Conservation (phyloP, 92 coral and sea anemone species). For the Porites cylindrica region DNA sequence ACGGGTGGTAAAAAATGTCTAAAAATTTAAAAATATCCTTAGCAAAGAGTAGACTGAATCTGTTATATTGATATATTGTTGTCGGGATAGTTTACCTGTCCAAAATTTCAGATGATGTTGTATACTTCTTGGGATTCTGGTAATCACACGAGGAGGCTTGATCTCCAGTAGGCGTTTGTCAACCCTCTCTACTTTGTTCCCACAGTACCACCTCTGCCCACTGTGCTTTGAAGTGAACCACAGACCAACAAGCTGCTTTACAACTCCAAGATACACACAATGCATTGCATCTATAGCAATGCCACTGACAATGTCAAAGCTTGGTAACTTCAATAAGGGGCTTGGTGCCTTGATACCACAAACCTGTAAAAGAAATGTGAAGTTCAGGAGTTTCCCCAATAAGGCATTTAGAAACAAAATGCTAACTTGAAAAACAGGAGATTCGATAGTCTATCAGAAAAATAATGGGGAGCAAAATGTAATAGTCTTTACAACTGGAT, state of each 20-base stretch:
- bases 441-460: too few relatives aligned
- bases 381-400: conserved; percentile 26
- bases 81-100: conserved; percentile 1
- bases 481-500: too few relatives aligned
- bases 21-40: background rate
- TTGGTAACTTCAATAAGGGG: too few relatives aligned
- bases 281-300: too few relatives aligned
- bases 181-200: conserved; percentile 18
- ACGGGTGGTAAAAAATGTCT: background rate
- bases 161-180: conserved; percentile 49
- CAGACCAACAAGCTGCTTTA: conserved; percentile 44
- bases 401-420: conserved; percentile 28
- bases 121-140: background rate
- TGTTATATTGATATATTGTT: conserved; percentile 30
- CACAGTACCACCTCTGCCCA: conserved; percentile 4
- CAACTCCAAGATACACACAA: conserved; percentile 55
- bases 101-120: too few relatives aligned
- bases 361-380: conserved; percentile 19
- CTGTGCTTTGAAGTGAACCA: conserved; percentile 51
- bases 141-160: conserved; percentile 29
- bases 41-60: conserved; percentile 29
- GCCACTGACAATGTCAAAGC: too few relatives aligned
- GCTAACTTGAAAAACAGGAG: background rate
- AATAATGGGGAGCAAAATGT: too few relatives aligned
- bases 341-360: background rate